Evolutionary conservation across 2,797 vertebrate genomes (phyloP).

Genomic region (Crax fasciolata): DNA sequence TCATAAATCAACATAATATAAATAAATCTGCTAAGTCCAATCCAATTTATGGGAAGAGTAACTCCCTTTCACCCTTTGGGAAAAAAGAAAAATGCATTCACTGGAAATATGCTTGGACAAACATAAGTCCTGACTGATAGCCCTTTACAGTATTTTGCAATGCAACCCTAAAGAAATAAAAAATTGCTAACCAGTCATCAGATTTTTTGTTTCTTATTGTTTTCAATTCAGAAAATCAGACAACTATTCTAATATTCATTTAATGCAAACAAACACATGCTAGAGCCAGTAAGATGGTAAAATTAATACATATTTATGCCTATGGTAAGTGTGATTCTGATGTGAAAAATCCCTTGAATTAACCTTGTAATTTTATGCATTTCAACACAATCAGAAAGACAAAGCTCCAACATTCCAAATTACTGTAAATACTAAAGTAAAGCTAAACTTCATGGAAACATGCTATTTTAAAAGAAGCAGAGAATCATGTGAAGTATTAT

Average conservation of each 20-base stretch:
- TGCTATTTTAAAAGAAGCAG: constrained; percentile 51
- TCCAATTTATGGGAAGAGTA: background rate
- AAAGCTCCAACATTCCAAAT: background rate
- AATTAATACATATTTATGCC: constrained; percentile 31
- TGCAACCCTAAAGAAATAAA: background rate
- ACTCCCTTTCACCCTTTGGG: background rate
- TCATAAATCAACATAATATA: background rate
- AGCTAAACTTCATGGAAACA: constrained; percentile 55
- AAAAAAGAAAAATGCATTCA: background rate
- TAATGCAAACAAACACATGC: background rate
- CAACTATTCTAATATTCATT: background rate
- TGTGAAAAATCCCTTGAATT: constrained; percentile 1
- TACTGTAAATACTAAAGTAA: constrained; percentile 10
- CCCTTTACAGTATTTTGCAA: background rate
- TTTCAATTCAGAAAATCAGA: background rate
- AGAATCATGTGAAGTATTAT: constrained; percentile 48
- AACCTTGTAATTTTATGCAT: background rate
- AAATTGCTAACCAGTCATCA: background rate
- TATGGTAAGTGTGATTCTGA: constrained; percentile 35
- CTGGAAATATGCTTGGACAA: background rate
- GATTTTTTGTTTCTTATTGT: background rate
- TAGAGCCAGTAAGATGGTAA: constrained; percentile 8
- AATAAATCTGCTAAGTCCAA: background rate
- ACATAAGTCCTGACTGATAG: background rate
- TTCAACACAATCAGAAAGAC: constrained; percentile 1